Evolutionary conservation across 2,888 invertebrate species (phyloP).

Genomic region (Ophion ventricosus): DNA sequence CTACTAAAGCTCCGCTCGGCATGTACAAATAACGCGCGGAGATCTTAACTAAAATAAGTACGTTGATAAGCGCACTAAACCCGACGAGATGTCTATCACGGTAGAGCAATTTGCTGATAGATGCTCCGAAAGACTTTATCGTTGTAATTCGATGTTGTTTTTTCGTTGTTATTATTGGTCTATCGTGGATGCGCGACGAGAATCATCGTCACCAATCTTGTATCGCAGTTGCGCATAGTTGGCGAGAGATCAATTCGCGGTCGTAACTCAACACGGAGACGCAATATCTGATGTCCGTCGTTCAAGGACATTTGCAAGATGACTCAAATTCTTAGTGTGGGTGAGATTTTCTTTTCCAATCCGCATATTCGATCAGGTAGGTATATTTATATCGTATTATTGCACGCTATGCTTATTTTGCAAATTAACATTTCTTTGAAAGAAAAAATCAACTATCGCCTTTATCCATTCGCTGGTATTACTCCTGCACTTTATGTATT

Average conservation of each 20-base stretch:
- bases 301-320: conserved; percentile 44
- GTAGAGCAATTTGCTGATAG: conserved; percentile 11
- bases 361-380: neutral
- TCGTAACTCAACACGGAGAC: conserved; percentile 15
- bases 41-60: conserved; percentile 19
- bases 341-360: neutral
- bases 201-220: conserved; percentile 10
- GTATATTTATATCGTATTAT: neutral
- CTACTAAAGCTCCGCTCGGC: conserved; percentile 47
- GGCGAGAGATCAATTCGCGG: conserved; percentile 34
- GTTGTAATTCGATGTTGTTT: neutral
- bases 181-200: conserved; percentile 6
- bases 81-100: conserved; percentile 3
- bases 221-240: conserved; percentile 39
- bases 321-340: neutral
- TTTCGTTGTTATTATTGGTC: conserved; percentile 11
- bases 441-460: neutral
- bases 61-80: conserved; percentile 16
- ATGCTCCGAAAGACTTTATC: conserved; percentile 5
- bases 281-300: conserved; percentile 24
- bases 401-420: neutral
- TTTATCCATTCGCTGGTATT: neutral
- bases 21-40: conserved; percentile 37
- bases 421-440: neutral
- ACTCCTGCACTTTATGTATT: too few relatives aligned